These are phyloP conservation scores for Limenitis camilla DNA, from an alignment of 2,888 invertebrate species.

Conservation along the genomic window DNA sequence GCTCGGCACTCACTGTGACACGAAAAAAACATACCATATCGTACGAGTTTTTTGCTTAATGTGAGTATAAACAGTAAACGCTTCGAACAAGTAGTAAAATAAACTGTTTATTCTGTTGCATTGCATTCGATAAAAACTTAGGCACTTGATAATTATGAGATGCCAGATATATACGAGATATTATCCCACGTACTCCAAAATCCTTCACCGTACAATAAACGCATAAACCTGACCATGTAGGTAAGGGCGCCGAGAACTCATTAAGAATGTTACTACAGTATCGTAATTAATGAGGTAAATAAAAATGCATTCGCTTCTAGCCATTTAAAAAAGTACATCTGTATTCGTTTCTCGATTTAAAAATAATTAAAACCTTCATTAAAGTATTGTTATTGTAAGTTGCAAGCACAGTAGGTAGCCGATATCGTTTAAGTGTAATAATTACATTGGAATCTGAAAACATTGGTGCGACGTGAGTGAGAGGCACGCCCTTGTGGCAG, in stretches of 20 bases:
- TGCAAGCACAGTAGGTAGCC: slow-evolving; percentile 25
- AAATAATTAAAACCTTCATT: slow-evolving; percentile 28
- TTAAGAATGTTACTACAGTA: slow-evolving; percentile 18
- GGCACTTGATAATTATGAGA: slow-evolving; percentile 22
- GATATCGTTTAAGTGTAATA: slow-evolving; percentile 44
- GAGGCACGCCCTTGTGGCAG: slow-evolving; percentile 63
- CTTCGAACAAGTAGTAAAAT: slow-evolving; percentile 28
- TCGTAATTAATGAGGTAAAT: slow-evolving; percentile 18
- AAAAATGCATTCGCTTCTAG: slow-evolving; percentile 14
- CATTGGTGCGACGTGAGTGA: slow-evolving; percentile 56
- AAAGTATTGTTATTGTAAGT: slow-evolving; percentile 31
- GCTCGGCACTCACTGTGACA: slow-evolving; percentile 47
- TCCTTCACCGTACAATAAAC: slow-evolving; percentile 17
- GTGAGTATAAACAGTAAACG: slow-evolving; percentile 31
- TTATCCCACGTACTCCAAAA: slow-evolving; percentile 28
- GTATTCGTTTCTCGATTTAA: slow-evolving; percentile 16
- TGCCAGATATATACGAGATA: slow-evolving; percentile 22
- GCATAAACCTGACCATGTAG: slow-evolving; percentile 18
- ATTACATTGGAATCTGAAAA: slow-evolving; percentile 55
- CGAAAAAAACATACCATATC: slow-evolving; percentile 64
- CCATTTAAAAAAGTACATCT: slow-evolving; percentile 13
- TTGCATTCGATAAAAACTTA: slow-evolving; percentile 27
- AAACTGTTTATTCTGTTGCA: slow-evolving; percentile 30
- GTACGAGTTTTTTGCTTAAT: slow-evolving; percentile 55
- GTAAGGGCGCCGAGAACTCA: slow-evolving; percentile 9